These are phyloP conservation scores for Saturnia japonica DNA, from an alignment of 2,888 invertebrate species.

Conservation along the genomic window DNA sequence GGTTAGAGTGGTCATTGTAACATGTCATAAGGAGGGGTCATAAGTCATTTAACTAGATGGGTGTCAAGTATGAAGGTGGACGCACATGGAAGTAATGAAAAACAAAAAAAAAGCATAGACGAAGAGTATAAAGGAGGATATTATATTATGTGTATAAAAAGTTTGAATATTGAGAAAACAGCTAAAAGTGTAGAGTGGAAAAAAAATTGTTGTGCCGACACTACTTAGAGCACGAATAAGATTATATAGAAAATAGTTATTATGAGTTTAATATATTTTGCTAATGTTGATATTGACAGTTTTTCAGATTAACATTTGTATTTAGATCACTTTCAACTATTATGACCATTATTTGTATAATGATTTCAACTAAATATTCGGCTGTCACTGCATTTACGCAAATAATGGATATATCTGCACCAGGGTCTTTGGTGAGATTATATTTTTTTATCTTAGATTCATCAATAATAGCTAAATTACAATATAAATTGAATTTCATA, in stretches of 20 bases:
- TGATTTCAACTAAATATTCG: slow-evolving; percentile 28
- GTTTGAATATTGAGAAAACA: no score
- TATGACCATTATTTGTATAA: slow-evolving; percentile 38
- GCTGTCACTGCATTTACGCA: slow-evolving; percentile 35
- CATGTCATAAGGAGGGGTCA: no score
- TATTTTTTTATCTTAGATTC: neutral
- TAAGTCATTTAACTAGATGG: no score
- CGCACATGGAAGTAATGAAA: no score
- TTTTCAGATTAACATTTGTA: slow-evolving; percentile 48
- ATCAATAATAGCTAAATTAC: neutral
- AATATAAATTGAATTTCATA: neutral
- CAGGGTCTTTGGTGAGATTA: slow-evolving; percentile 43
- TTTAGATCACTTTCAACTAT: slow-evolving; percentile 44
- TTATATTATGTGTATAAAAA: no score
- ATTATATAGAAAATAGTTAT: neutral
- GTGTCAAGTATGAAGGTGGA: no score
- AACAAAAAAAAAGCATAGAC: no score
- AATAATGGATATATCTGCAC: slow-evolving; percentile 38
- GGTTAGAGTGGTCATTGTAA: no score
- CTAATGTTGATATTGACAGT: slow-evolving; percentile 35
- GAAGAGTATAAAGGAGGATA: no score
- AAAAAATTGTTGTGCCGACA: no score
- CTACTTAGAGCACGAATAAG: no score
- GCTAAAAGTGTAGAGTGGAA: no score
- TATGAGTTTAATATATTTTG: neutral